Base-by-base conservation (phyloP, 1,140 invertebrate species). In the Sarcophaga peregrina region DNA sequence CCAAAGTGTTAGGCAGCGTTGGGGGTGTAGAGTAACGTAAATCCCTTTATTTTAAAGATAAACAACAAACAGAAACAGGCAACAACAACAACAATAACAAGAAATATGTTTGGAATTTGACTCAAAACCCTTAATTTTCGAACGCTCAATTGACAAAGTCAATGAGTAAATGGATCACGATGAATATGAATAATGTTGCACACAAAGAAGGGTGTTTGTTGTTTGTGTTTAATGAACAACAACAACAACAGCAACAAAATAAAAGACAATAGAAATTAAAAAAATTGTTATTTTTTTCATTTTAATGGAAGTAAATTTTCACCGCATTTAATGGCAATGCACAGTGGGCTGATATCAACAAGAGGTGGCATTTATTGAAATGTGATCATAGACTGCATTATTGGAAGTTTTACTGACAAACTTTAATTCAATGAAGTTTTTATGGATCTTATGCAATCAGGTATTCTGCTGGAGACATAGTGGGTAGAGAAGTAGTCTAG, bases 111-210 rank as follows among this genome's bases (percentile, higher is more conserved):
- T 9, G 25, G 20, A 68, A 68, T 78, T 78, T 78, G 20, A 78
- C 75, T 78, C 25, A 78, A 78, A 78, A 47, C 75, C 75, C 50
- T 78, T 50, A 68, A 62, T 68, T 81, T 68, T 13, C 17, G 76
- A 72, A 83, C 83, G 83, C 83, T 83, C 83, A 83, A 83, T 83
- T 83, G 80, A 52, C 46, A 76, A 82, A 83, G 83, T 83, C 80
- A 83, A 83, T 82, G 81, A 75, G 80, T 68, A 17, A 50, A 46
- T 68, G 62, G 20, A 37, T 37, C 25, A 37, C 1, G 17, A 25
- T 20, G 17, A 9, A 8, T 68, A 20, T 13, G 54, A 58, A 58
- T 58, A 25, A 20, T 68, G 62, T 68, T 68, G 1, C 7, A 8
- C n/a, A 8, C 6, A 68, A 68, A 4, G 25, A 45, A 68, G 80